Percentiles rank a stretch among this genome's conserved stretches.
Evolutionary conservation across 2,113 vertebrate genomes (phyloP).

Genomic region (Girardinichthys multiradiatus): DNA sequence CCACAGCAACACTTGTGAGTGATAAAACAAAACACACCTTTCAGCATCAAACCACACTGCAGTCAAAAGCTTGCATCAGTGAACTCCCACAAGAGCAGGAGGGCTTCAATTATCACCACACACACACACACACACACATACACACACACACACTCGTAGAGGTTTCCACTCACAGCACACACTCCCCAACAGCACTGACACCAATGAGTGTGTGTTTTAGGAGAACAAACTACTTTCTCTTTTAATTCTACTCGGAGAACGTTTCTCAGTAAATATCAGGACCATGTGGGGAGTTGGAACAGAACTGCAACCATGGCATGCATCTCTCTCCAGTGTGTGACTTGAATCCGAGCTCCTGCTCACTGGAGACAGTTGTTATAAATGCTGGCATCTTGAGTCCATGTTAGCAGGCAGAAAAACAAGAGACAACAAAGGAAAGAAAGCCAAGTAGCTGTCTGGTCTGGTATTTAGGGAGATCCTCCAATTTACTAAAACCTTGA

Average conservation of each 20-base stretch:
- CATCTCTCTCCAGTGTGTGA: conserved; percentile 18
- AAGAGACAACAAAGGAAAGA: conserved; percentile 31
- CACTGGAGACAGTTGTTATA: conserved; percentile 30
- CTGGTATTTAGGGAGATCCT: conserved; percentile 30
- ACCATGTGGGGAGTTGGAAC: conserved; percentile 38
- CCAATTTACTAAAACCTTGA: conserved; percentile 30
- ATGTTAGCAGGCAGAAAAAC: conserved; percentile 35
- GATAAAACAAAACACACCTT: conserved; percentile 97
- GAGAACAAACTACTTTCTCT: conserved; percentile 5
- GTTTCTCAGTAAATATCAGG: conserved; percentile 23
- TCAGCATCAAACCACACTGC: conserved; percentile 85
- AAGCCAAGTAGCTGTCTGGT: conserved; percentile 35
- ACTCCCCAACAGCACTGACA: conserved; percentile 23
- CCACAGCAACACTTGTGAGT: conserved; percentile 85
- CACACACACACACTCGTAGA: conserved; percentile 35
- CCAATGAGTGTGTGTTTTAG: conserved; percentile 10
- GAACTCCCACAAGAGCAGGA: conserved; percentile 43
- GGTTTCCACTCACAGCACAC: conserved; percentile 24
- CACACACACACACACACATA: conserved; percentile 30
- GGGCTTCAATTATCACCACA: conserved; percentile 72
- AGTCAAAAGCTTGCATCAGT: conserved; percentile 42
- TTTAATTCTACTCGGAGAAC: conserved; percentile 9
- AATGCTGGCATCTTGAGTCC: conserved; percentile 26
- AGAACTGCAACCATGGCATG: conserved; percentile 22
- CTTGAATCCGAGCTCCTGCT: conserved; percentile 35